These are phyloP conservation scores for Gymnarchus niloticus DNA, from an alignment of 2,113 vertebrate species.

Conservation along the genomic window DNA sequence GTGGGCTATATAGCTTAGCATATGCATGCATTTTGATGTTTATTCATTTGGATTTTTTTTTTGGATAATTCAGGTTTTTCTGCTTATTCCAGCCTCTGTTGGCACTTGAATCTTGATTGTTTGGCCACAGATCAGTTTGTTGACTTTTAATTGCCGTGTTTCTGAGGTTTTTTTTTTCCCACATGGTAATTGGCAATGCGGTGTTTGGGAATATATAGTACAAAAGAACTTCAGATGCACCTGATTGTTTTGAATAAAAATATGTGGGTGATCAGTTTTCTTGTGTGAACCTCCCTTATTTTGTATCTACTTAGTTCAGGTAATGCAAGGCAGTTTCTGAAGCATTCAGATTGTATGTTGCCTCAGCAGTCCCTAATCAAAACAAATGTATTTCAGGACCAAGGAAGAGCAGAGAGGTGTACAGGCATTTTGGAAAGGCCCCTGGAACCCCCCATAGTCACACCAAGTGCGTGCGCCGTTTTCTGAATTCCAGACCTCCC, in stretches of 20 bases:
- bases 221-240: not conserved
- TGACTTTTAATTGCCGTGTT: not conserved
- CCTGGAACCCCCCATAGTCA: slow-evolving; percentile 86
- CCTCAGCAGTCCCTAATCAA: no score
- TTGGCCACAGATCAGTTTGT: not conserved
- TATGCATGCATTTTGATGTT: no score
- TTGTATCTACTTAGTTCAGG: not conserved
- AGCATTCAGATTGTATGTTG: not conserved
- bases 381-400: slow-evolving; percentile 60
- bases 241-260: not conserved
- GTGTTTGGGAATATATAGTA: not conserved
- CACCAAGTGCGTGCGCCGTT: slow-evolving; percentile 72
- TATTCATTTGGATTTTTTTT: no score
- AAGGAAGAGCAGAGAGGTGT: slow-evolving; percentile 81
- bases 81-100: not conserved
- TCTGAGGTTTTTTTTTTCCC: no score
- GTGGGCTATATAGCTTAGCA: no score
- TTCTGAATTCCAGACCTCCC: not conserved
- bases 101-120: not conserved
- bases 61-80: no score
- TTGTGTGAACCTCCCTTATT: not conserved
- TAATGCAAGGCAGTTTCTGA: not conserved
- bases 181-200: not conserved
- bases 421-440: slow-evolving; percentile 87
- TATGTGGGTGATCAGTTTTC: not conserved